Evolutionary conservation across 2,888 invertebrate species (phyloP).

Genomic region (Protonemura montana): DNA sequence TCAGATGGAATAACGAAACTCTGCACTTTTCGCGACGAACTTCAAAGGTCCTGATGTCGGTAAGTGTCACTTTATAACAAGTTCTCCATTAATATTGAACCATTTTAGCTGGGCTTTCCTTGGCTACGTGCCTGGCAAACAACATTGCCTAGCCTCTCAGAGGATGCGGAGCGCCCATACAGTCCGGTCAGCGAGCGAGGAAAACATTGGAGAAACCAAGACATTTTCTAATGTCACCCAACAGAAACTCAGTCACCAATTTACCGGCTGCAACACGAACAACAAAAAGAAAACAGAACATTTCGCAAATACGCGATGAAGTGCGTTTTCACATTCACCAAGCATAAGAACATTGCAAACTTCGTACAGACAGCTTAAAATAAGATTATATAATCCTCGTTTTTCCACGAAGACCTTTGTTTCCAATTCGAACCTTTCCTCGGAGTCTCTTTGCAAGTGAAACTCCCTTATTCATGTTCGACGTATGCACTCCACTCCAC

Average conservation of each 20-base stretch:
- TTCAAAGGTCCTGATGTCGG: slow-evolving; percentile 67
- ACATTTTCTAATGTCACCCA: no score
- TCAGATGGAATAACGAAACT: slow-evolving; percentile 68
- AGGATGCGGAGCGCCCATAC: not conserved
- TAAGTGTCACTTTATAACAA: slow-evolving; percentile 56
- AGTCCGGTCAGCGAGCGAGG: not conserved
- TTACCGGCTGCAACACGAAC: no score
- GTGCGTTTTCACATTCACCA: no score
- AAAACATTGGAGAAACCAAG: no score
- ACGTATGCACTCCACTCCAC: not conserved
- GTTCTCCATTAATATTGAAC: slow-evolving; percentile 35
- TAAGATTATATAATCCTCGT: no score
- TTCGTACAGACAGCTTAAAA: no score
- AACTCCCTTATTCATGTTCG: not conserved
- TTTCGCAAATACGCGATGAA: no score
- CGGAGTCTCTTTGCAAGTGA: not conserved
- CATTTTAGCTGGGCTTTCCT: slow-evolving; percentile 16
- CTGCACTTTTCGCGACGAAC: slow-evolving; percentile 69
- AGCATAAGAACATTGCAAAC: no score
- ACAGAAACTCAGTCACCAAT: no score
- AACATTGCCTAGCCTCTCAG: not conserved
- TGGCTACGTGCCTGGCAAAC: slow-evolving; percentile 17
- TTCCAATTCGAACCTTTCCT: not conserved
- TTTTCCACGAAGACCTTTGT: not conserved
- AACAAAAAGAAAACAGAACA: no score